Evolutionary conservation across 2,797 vertebrate species (phyloP), one percentile per base, ranked within the genome.

Genomic region (Craterocephalus amniculus): DNA sequence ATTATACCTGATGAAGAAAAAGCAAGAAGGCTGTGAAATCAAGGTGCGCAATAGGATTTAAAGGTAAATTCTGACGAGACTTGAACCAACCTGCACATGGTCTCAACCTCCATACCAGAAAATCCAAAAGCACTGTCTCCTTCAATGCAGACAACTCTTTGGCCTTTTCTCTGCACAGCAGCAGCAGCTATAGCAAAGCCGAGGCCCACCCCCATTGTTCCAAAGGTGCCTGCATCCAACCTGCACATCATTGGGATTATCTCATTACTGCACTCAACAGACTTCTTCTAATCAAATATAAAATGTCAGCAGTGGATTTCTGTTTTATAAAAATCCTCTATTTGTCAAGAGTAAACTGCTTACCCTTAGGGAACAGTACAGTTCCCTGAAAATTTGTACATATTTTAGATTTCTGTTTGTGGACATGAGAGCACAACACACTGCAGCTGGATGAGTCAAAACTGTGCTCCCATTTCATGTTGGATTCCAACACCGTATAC

Each of bases 91-190:
- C 98, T 96, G 95, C 97, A 99, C 85, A 99, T 96, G 62, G 97
- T 99, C 79, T 99, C 98, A 36, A 97, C 94, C 66, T 99, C 98
- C 97, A 99, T 98, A 54, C 97, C 97, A 27, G 98, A 99, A 89
- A 99, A 99, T 6, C 98, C 98, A 13, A 99, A 99, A 2, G 98
- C 97, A n/a, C 98, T 99, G 75, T 99, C 97, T 71, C 98, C 98
- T 70, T 99, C 97, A 75, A 99, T 88, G 63, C 98, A 99, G 82
- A 99, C 60, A 0, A 99, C 91, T 65, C 91, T 90, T 27, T 91
- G 92, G 9, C 85, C 81, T 1, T 87, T 93, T 80, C 83, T 94
- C 83, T 96, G 92, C 40, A 98, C 77, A 54, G 94, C 1, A 4
- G 97, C 96, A 74, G 98, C 96, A 49, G 97, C 97, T 64, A 99